These are phyloP conservation scores for Merluccius polli DNA, from an alignment of 2,797 vertebrate genomes.

Conservation along the genomic window DNA sequence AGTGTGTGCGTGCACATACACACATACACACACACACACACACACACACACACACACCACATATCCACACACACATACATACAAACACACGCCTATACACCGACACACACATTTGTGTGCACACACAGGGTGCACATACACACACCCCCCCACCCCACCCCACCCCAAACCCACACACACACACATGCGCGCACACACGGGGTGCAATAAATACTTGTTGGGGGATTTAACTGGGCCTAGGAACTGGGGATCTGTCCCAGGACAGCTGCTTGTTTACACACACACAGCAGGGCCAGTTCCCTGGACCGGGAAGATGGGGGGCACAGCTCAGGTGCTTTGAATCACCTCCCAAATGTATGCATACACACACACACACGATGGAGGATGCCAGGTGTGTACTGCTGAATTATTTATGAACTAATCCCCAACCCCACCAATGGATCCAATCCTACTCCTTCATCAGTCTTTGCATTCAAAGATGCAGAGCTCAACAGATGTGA, in stretches of 20 bases:
- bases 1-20: too few relatives aligned
- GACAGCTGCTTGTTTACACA: conserved; percentile 71
- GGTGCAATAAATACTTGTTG: conserved; percentile 70
- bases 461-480: background rate
- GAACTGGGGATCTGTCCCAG: conserved; percentile 61
- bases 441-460: background rate
- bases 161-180: conserved; percentile 31
- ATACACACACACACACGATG: background rate
- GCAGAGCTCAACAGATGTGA: background rate
- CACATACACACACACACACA: conserved; percentile 36
- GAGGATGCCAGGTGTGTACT: background rate
- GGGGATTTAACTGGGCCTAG: conserved; percentile 70
- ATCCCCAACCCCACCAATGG: background rate
- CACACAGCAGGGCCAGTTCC: background rate
- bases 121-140: conserved; percentile 37
- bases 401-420: background rate
- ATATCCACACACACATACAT: conserved; percentile 24
- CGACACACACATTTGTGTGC: background rate
- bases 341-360: background rate
- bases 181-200: conserved; percentile 45
- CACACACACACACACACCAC: conserved; percentile 25
- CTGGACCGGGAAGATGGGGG: background rate
- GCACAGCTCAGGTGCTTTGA: background rate
- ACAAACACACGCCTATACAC: background rate
- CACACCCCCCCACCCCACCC: conserved; percentile 21